phyloP scores from a whole-genome alignment of 2,888 invertebrate genomes.

The Plemyria rubiginata region DNA sequence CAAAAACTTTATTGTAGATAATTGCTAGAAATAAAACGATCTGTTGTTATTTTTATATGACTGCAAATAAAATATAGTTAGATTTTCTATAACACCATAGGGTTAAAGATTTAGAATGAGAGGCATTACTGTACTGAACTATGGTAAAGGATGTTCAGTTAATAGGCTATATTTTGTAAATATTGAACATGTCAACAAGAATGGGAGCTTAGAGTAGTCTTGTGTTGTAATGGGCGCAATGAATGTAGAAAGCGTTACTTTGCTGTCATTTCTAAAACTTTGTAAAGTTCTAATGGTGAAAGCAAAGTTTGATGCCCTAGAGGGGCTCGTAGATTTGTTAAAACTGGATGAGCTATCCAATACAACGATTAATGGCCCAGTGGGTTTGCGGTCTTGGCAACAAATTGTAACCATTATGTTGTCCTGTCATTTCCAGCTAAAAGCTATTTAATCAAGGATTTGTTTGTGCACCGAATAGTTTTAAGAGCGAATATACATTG shows the following conservation, averaged over 20 bases:
- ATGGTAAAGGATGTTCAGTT: constrained; percentile 20
- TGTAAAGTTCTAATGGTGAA: constrained; percentile 29
- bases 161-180: constrained; percentile 32
- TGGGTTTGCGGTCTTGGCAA: constrained; percentile 48
- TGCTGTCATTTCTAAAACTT: constrained; percentile 25
- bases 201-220: constrained; percentile 33
- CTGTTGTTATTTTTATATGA: constrained; percentile 84
- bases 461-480: constrained; percentile 15
- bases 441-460: constrained; percentile 23
- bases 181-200: constrained; percentile 33
- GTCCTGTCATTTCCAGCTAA: constrained; percentile 6
- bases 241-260: constrained; percentile 11
- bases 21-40: constrained; percentile 76
- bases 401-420: constrained; percentile 40
- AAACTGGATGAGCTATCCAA: constrained; percentile 70
- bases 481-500: constrained; percentile 16
- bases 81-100: constrained; percentile 81
- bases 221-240: constrained; percentile 18
- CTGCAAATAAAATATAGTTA: constrained; percentile 79
- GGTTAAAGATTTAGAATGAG: constrained; percentile 52
- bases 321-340: constrained; percentile 42
- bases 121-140: constrained; percentile 37
- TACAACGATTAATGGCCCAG: constrained; percentile 70
- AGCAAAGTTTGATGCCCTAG: constrained; percentile 30
- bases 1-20: constrained; percentile 70